Evolutionary conservation across 1,140 invertebrate species (phyloP).

Genomic region (Hirudo medicinalis): DNA sequence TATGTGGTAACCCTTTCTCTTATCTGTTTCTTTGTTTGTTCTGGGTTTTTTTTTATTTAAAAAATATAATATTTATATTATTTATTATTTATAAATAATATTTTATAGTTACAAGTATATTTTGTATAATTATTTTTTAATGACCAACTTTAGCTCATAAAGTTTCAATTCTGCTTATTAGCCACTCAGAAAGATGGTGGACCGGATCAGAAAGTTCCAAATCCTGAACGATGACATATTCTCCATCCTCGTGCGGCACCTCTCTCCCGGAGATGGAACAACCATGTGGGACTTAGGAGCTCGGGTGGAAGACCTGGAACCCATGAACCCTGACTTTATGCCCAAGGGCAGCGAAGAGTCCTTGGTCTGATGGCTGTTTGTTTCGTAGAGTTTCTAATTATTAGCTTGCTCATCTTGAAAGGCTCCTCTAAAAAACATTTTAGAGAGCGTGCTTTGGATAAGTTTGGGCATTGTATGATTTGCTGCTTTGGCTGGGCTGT

Average conservation of each 20-base stretch:
- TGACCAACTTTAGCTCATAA: background rate
- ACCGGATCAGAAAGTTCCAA: slow-evolving; percentile 85
- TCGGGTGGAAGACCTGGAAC: background rate
- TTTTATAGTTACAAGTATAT: too few relatives aligned
- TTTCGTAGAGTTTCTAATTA: too few relatives aligned
- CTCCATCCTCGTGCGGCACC: slow-evolving; percentile 79
- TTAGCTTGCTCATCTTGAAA: too few relatives aligned
- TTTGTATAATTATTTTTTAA: background rate
- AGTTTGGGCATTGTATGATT: too few relatives aligned
- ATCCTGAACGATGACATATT: slow-evolving; percentile 94
- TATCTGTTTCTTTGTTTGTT: background rate
- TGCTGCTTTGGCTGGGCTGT: too few relatives aligned
- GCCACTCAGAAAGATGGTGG: slow-evolving; percentile 84
- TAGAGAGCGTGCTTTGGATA: too few relatives aligned
- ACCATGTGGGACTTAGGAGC: background rate
- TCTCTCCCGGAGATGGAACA: slow-evolving; percentile 48
- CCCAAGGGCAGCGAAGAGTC: background rate
- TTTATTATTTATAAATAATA: too few relatives aligned
- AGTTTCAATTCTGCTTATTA: slow-evolving; percentile 33
- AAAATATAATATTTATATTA: too few relatives aligned
- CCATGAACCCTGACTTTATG: background rate
- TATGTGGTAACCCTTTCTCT: too few relatives aligned
- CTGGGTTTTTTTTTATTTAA: too few relatives aligned
- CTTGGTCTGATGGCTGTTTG: background rate
- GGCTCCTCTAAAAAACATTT: too few relatives aligned